phyloP scores from a whole-genome alignment of 2,888 invertebrate species.

The Cryptocephalus primarius region DNA sequence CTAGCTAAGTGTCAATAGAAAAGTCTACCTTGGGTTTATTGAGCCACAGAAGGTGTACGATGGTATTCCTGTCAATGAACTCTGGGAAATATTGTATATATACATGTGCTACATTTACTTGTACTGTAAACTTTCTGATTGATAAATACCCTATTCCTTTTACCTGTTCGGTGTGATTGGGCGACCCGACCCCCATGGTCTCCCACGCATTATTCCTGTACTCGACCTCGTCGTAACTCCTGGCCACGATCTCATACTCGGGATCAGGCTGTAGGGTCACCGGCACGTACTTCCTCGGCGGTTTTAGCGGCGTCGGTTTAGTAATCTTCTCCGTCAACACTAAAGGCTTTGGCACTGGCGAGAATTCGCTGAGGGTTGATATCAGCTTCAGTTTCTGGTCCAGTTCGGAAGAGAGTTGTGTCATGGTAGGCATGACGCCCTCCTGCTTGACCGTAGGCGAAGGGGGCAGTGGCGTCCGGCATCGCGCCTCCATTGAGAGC shows the following conservation, averaged over 20 bases:
- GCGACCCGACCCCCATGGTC: slow-evolving; percentile 63
- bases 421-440: slow-evolving; percentile 14
- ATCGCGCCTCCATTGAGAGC: slow-evolving; percentile 69
- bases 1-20: too few relatives aligned
- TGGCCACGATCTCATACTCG: slow-evolving; percentile 42
- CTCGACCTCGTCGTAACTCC: slow-evolving; percentile 68
- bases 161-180: slow-evolving; percentile 56
- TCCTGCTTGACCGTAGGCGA: slow-evolving; percentile 32
- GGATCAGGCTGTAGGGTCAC: slow-evolving; percentile 2
- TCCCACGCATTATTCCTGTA: slow-evolving; percentile 71
- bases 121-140: too few relatives aligned
- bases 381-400: slow-evolving; percentile 27
- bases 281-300: slow-evolving; percentile 32
- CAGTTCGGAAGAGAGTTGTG: slow-evolving; percentile 33
- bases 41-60: too few relatives aligned
- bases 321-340: background rate
- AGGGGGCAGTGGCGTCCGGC: slow-evolving; percentile 67
- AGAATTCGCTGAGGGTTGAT: background rate
- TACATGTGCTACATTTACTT: too few relatives aligned
- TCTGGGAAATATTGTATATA: too few relatives aligned
- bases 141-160: slow-evolving; percentile 9
- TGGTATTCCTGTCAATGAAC: too few relatives aligned
- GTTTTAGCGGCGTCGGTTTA: slow-evolving; percentile 22
- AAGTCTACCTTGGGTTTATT: too few relatives aligned
- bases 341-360: slow-evolving; percentile 1